Base-by-base conservation (phyloP, 2,113 vertebrate species). In the Piliocolobus tephrosceles region DNA sequence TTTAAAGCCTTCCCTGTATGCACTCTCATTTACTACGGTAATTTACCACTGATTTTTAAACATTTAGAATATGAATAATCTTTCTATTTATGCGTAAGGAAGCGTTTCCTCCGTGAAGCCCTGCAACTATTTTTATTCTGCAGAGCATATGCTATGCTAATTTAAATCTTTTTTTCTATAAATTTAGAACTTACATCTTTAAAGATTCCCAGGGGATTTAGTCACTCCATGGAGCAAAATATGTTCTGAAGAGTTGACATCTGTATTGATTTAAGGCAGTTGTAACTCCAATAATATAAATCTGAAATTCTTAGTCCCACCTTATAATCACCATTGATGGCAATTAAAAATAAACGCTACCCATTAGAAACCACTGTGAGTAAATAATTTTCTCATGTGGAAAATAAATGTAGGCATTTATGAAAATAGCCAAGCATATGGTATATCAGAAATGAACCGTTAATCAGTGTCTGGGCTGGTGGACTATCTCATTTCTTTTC, bases 11-110 rank as follows among this genome's bases (percentile, higher is more conserved):
- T 91, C 91, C 6, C 61, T 92, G 8, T n/a, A 17, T 72, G 40
- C 32, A 79, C 8, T 79, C 83, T 80, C 82, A 88, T 97, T 95
- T 95, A 88, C 85, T 94, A 80, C 93, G 92, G 58, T 92, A 96
- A 95, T 97, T 90, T 92, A 90, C 58, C 94, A 76, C 68, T 3
- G 70, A 95, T 88, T 94, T 94, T 82, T 96, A 88, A 97, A 97
- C 90, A 72, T 32, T 90, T 40, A 55, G 64, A 80, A 78, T 92
- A 94, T 52, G 85, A 97, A 96, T 96, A 88, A 58, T n/a, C 17
- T 90, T 52, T 88, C 93, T 96, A 16, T 40, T 90, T 97, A 84
- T 96, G 27, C 30, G 30, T 85, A 88, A 32, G 40, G 70, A 55
- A 90, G 78, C 0, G 27, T 95, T 97, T 98, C 94, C 73, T 89